A percentile compares a stretch with the other conserved stretches of the same genome.
Evolutionary conservation across 2,888 invertebrate genomes (phyloP).

Genomic region (Microchrysa polita): DNA sequence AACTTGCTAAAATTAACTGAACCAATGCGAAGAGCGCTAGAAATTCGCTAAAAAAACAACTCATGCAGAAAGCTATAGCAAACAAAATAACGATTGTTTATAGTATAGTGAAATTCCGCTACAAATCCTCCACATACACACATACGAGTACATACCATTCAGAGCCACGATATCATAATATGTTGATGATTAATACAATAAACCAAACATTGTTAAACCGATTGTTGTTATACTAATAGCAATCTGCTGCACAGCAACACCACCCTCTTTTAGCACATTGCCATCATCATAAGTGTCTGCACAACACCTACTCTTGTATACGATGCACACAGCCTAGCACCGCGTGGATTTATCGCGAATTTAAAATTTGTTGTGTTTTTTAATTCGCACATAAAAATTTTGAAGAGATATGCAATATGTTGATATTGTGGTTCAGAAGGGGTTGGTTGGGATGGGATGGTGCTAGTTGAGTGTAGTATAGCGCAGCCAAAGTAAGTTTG

Average conservation of each 20-base stretch:
- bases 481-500: conserved; percentile 17
- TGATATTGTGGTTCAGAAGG: too few relatives aligned
- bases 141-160: too few relatives aligned
- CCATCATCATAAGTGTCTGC: neutral
- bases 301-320: too few relatives aligned
- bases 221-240: conserved; percentile 1
- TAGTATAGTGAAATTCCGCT: conserved; percentile 17
- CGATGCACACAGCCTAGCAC: too few relatives aligned
- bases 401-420: too few relatives aligned
- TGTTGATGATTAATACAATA: too few relatives aligned
- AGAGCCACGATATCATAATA: neutral
- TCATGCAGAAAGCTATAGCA: conserved; percentile 12
- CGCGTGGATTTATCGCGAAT: too few relatives aligned
- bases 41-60: neutral
- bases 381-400: too few relatives aligned
- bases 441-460: conserved; percentile 8
- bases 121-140: conserved; percentile 15
- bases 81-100: conserved; percentile 23
- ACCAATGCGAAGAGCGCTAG: conserved; percentile 1
- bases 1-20: neutral
- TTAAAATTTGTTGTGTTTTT: too few relatives aligned
- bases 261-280: neutral
- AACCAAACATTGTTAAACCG: too few relatives aligned
- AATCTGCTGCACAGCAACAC: neutral
- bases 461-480: too few relatives aligned